Evolutionary conservation across 2,797 vertebrate species (phyloP).

Genomic region (Chaenodraco wilsoni): DNA sequence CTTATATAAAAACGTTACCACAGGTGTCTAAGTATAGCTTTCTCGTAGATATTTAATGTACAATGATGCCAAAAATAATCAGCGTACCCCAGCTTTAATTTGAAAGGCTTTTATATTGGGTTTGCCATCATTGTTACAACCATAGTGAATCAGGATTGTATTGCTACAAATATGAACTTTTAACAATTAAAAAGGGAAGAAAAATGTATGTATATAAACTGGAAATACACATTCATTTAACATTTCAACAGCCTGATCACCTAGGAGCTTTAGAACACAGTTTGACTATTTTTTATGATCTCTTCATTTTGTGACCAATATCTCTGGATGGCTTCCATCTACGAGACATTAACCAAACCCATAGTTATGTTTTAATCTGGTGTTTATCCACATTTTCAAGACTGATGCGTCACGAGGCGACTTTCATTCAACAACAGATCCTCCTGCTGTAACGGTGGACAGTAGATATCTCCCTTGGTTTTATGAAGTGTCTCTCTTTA

Average conservation of each 20-base stretch:
- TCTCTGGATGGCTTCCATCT: neutral
- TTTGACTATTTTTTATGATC: conserved; percentile 8
- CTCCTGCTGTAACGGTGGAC: neutral
- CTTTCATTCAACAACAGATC: neutral
- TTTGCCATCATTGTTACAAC: neutral
- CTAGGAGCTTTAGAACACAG: neutral
- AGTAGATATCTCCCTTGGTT: neutral
- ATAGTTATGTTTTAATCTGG: neutral
- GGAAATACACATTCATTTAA: neutral
- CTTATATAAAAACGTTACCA: too few species aligned
- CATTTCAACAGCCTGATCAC: neutral
- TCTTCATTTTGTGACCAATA: neutral
- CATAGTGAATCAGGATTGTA: neutral
- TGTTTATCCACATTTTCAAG: neutral
- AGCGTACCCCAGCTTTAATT: neutral
- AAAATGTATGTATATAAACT: neutral
- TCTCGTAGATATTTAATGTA: too few species aligned
- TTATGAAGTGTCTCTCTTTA: neutral
- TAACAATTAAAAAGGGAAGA: neutral
- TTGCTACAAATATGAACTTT: neutral
- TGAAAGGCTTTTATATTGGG: neutral
- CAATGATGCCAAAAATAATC: too few species aligned
- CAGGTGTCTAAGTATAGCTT: too few species aligned
- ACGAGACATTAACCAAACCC: neutral
- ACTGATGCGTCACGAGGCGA: neutral